Base-by-base conservation (phyloP, 2,888 invertebrate species). In the Tinea semifulvella region DNA sequence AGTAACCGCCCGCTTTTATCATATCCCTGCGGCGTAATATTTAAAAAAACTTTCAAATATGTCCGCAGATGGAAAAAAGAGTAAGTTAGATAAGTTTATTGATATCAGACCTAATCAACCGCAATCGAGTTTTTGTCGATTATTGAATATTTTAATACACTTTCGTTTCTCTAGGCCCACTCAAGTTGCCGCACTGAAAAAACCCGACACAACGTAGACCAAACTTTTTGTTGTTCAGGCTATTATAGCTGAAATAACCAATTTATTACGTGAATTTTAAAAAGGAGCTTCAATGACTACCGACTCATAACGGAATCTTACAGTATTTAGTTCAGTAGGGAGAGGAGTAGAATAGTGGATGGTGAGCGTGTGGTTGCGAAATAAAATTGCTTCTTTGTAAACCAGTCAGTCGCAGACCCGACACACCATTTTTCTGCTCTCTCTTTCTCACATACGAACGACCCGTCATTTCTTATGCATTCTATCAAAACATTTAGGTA, bases 101-200 rank as follows among this genome's bases (percentile, higher is more conserved):
- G 48, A 50, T 49, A 49, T 54, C 48, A 46, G 55, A 50, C 52
- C 53, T 53, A 51, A 53, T 50, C 50, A 47, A 19, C 13, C 28
- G 44, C 43, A 50, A 7, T 31, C 11, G 19, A 26, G 46, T 56
- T 56, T 57, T 53, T 57, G 53, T 54, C 43, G 31, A 31, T 43
- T 43, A 43, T 43, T 43, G 43, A 43, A 43, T 43, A 43, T 43
- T 43, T 43, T 13, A 14, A 18, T 8, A 14, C 40, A 22, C 40
- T 40, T 40, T 40, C 40, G 17, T 43, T 43, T 43, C 31, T 27
- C 31, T 31, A 31, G 31, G 31, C 31, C 31, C 31, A 31, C 13
- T 40, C 22, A 22, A 40, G 18, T 40, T 40, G 22, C 40, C 19
- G 22, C 19, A 40, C 22, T 22, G 19, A 40, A 40, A 40, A 40